A percentile compares a stretch with the other conserved stretches of the same genome.
phyloP scores from a whole-genome alignment of 2,888 invertebrate genomes.

The Meliscaeva auricollis region DNA sequence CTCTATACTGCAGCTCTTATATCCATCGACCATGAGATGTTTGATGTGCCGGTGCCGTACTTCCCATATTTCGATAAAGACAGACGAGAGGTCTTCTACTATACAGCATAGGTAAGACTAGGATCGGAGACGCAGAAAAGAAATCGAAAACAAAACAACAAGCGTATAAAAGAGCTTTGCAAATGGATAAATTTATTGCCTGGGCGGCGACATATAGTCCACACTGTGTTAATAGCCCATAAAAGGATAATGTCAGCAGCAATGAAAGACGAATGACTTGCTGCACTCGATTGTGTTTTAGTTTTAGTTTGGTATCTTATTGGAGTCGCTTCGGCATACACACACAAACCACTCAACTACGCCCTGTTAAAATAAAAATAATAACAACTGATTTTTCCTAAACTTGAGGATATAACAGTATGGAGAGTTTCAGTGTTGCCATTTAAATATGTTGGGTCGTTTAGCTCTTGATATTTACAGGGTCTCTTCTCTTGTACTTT shows the following conservation, averaged over 20 bases:
- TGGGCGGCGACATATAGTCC: constrained; percentile 76
- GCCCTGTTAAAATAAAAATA: constrained; percentile 22
- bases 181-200: constrained; percentile 76
- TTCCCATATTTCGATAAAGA: constrained; percentile 44
- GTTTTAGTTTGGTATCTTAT: constrained; percentile 32
- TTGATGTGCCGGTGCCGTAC: constrained; percentile 32
- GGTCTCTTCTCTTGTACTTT: too few species aligned
- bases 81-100: constrained; percentile 3
- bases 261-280: constrained; percentile 76
- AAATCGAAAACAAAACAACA: constrained; percentile 60
- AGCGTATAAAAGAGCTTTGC: constrained; percentile 61
- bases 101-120: not conserved
- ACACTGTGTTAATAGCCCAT: constrained; percentile 76
- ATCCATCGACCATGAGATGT: constrained; percentile 34
- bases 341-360: constrained; percentile 25
- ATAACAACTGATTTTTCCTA: constrained; percentile 29
- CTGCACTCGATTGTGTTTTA: constrained; percentile 59
- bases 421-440: not conserved
- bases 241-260: constrained; percentile 76
- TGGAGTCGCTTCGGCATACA: constrained; percentile 5
- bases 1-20: too few species aligned
- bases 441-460: too few species aligned
- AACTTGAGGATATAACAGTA: constrained; percentile 40
- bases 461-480: too few species aligned
- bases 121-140: constrained; percentile 20